phyloP scores from a whole-genome alignment of 2,113 vertebrate genomes.

The Phrynosoma platyrhinos region DNA sequence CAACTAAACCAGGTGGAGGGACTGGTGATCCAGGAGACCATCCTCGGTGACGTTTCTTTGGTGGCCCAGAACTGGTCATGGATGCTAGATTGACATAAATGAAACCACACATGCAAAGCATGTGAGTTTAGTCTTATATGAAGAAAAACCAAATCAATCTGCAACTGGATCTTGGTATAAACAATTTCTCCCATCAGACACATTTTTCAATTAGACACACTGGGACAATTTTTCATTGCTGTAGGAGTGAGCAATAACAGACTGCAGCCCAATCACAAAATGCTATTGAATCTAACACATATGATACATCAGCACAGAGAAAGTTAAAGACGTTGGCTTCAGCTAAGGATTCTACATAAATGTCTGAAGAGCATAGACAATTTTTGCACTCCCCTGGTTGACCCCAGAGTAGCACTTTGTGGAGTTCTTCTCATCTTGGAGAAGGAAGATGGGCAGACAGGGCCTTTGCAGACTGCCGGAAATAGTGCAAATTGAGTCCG shows the following conservation, averaged over 20 bases:
- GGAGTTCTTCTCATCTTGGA: neutral
- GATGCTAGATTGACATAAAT: conserved; percentile 73
- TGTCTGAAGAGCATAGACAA: neutral
- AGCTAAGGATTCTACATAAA: neutral
- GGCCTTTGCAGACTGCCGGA: too few species aligned
- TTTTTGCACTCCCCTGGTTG: neutral
- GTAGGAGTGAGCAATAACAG: neutral
- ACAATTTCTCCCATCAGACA: neutral
- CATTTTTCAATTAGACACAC: too few species aligned
- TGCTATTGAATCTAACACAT: neutral
- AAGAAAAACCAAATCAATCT: neutral
- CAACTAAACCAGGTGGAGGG: conserved; percentile 80
- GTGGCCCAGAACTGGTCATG: conserved; percentile 90
- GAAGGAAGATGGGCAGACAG: neutral
- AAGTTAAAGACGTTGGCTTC: neutral
- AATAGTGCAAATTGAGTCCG: too few species aligned
- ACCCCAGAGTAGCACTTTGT: neutral
- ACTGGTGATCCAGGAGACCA: conserved; percentile 90
- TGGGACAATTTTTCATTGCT: neutral
- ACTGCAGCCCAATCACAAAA: neutral
- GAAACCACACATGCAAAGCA: neutral
- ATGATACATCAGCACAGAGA: neutral
- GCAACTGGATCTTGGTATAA: neutral
- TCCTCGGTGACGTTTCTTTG: conserved; percentile 96
- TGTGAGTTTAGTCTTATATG: neutral